phyloP scores from a whole-genome alignment of 2,888 invertebrate species.

The Phyto melanocephala region DNA sequence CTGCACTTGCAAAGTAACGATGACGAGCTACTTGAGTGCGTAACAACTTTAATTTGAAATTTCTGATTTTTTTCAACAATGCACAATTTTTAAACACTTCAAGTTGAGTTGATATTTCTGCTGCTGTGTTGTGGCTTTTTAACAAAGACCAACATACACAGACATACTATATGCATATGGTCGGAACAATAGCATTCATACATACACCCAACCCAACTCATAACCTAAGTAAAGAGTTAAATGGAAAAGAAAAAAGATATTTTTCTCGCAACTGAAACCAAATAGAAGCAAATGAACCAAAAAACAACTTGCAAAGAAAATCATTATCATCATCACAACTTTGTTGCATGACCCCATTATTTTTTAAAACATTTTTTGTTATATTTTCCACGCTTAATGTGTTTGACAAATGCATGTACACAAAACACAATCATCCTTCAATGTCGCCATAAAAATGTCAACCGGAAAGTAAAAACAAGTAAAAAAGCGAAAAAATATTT shows the following conservation, averaged over 20 bases:
- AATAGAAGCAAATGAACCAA: background rate
- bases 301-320: constrained; percentile 17
- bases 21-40: background rate
- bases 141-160: background rate
- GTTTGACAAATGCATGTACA: background rate
- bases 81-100: constrained; percentile 24
- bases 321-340: constrained; percentile 32
- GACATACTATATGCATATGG: too few relatives aligned
- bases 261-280: constrained; percentile 9
- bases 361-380: background rate
- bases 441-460: background rate
- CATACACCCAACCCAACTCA: background rate
- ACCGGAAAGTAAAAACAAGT: too few relatives aligned
- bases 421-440: background rate
- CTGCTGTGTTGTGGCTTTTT: background rate
- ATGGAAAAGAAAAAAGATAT: background rate
- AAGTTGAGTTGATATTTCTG: background rate
- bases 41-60: background rate
- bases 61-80: background rate
- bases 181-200: too few relatives aligned
- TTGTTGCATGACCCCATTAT: constrained; percentile 60
- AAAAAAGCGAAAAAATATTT: too few relatives aligned
- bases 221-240: background rate
- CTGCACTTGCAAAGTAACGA: background rate
- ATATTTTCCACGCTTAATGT: background rate